Percentiles rank a stretch among this genome's conserved stretches.
Conservation (phyloP, 2,113 vertebrate species). For the Myocastor coypus region DNA sequence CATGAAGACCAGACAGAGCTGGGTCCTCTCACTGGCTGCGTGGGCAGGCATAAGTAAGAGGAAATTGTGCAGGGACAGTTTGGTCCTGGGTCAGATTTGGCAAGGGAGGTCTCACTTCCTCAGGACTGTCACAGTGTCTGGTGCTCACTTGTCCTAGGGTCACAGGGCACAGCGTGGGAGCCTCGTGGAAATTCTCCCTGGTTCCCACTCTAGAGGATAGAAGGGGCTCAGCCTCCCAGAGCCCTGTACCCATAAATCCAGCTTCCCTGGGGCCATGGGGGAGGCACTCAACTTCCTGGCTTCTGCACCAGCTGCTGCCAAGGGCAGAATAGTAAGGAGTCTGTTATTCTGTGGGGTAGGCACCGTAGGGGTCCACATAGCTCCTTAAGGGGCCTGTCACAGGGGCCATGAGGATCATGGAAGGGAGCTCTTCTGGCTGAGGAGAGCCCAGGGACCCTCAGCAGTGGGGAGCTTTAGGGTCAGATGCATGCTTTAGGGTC, state of each 20-base stretch:
- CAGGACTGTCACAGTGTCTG: rapidly evolving
- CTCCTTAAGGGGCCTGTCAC: not conserved
- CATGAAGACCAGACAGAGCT: rapidly evolving
- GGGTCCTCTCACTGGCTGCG: not conserved
- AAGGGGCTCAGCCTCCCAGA: not conserved
- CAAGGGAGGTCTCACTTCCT: not conserved
- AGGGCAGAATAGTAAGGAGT: rapidly evolving
- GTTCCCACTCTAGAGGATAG: not conserved
- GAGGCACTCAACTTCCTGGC: rapidly evolving
- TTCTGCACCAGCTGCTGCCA: rapidly evolving
- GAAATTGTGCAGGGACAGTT: rapidly evolving
- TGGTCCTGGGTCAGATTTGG: not conserved
- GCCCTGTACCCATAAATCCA: not conserved
- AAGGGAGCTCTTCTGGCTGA: not conserved
- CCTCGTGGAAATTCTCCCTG: not conserved
- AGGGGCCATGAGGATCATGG: not conserved
- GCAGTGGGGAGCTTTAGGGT: not conserved
- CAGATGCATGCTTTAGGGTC: no score
- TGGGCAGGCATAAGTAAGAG: rapidly evolving
- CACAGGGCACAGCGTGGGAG: not conserved
- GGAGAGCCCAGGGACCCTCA: not conserved
- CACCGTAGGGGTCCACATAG: rapidly evolving
- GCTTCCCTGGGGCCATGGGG: not conserved
- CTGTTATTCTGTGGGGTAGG: not conserved
- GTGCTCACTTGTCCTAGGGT: not conserved